Conservation (phyloP, 2,888 invertebrate genomes). For the Drosophila ochracea region DNA sequence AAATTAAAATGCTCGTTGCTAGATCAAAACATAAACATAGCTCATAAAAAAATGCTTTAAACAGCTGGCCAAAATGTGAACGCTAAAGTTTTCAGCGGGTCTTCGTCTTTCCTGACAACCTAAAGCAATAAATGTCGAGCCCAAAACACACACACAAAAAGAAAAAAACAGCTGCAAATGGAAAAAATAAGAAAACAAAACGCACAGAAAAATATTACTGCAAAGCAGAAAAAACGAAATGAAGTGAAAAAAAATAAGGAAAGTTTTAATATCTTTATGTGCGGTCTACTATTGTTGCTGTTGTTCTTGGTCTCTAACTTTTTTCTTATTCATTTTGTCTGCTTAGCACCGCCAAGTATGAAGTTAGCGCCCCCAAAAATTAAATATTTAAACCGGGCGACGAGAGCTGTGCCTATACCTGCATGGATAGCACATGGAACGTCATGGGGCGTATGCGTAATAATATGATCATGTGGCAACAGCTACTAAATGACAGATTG, state of each 20-base stretch:
- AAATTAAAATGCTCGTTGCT: slow-evolving; percentile 52
- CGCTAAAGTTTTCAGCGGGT: slow-evolving; percentile 56
- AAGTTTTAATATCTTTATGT: slow-evolving; percentile 78
- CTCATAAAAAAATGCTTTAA: slow-evolving; percentile 65
- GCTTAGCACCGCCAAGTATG: slow-evolving; percentile 56
- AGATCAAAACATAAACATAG: slow-evolving; percentile 62
- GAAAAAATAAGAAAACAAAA: slow-evolving; percentile 41
- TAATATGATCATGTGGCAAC: slow-evolving; percentile 74
- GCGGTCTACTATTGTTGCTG: slow-evolving; percentile 46
- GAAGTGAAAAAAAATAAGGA: slow-evolving; percentile 29
- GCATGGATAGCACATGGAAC: slow-evolving; percentile 28
- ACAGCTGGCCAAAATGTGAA: slow-evolving; percentile 48
- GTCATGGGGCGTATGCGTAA: slow-evolving; percentile 72
- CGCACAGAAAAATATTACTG: slow-evolving; percentile 32
- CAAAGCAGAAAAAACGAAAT: slow-evolving; percentile 17
- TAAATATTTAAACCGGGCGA: slow-evolving; percentile 70
- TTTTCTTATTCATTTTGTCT: slow-evolving; percentile 45
- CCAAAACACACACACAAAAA: slow-evolving; percentile 31
- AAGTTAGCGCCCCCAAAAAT: slow-evolving; percentile 64
- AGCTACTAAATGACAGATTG: slow-evolving; percentile 73
- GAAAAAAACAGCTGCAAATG: slow-evolving; percentile 70
- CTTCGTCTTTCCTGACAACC: slow-evolving; percentile 60
- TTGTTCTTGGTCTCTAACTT: slow-evolving; percentile 30
- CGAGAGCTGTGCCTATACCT: slow-evolving; percentile 21
- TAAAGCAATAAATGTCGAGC: slow-evolving; percentile 74